Base-by-base conservation (phyloP, 2,888 invertebrate species). In the Nemotelus nigrinus region DNA sequence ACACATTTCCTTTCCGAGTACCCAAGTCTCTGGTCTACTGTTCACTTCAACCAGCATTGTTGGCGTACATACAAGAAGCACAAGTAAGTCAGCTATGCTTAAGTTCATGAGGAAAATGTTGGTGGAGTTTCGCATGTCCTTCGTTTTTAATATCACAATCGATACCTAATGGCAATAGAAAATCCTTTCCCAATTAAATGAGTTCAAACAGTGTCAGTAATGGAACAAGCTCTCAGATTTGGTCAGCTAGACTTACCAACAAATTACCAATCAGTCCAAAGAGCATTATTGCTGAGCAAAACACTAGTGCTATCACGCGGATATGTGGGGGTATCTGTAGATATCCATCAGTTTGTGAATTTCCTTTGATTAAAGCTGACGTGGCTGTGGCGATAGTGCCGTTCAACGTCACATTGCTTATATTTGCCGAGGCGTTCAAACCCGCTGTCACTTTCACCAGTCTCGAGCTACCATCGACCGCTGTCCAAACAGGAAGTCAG, bases 41-140 rank as follows among this genome's bases (percentile, higher is more conserved):
- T 96, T 96, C 74, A 97, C 94, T 87, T 98, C 97, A n/a, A 97
- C 95, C 57, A 97, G 90, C 50, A 96, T 96, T 0, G 97, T 95
- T 5, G 97, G 97, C 80, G 97, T 96, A 85, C 97, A 97, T 80
- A 97, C 93, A 80, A 97, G 88, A 81, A 98, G 88, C 82, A 97
- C 96, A 89, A 96, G 92, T 82, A 97, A 88, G 88, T 98, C 97
- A 25, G 97, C 97, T 58, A 97, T 92, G 86, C 96, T 96, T 84
- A 97, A 89, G 88, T 97, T 97, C 87, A 97, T 94, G 84, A 98
- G 90, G 87, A 97, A 97, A 83, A 96, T 96, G 86, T 97, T 97
- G 79, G 97, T 97, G 76, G 97, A 96, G 85, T 96, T 97, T 84
- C 96, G 90, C 95, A 97, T 95, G 85, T 97, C 96, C 86, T 96